Evolutionary conservation across 2,797 vertebrate species (phyloP).

Genomic region (Gallirallus australis): DNA sequence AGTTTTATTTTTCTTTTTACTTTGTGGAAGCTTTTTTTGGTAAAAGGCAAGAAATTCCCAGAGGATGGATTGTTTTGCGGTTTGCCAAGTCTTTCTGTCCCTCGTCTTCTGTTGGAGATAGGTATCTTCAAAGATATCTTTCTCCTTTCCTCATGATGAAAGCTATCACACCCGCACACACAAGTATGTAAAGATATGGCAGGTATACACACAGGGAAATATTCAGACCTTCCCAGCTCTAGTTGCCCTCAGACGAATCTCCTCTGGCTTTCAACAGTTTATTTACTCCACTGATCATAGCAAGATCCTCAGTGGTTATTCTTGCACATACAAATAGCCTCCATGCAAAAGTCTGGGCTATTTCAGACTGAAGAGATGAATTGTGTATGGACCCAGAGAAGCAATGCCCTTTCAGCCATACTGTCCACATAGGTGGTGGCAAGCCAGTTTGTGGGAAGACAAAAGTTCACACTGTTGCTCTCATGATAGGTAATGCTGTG

Average conservation of each 20-base stretch:
- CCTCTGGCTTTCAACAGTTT: background rate
- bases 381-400: background rate
- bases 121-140: background rate
- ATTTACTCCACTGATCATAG: accelerated
- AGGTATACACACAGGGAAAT: background rate
- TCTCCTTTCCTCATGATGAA: background rate
- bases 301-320: background rate
- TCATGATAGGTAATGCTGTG: background rate
- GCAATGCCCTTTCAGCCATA: background rate
- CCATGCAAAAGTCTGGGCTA: background rate
- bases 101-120: background rate
- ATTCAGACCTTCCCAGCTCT: background rate
- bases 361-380: background rate
- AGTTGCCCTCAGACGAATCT: background rate
- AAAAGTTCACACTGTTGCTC: background rate
- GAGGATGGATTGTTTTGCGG: background rate
- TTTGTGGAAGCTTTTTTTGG: background rate
- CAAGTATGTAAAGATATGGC: background rate
- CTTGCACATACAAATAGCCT: background rate
- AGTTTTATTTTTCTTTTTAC: background rate
- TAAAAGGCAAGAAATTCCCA: background rate
- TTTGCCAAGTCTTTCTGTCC: background rate
- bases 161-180: background rate
- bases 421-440: background rate
- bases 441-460: background rate